Conservation (phyloP, 2,113 vertebrate species). For the Tapirus terrestris region DNA sequence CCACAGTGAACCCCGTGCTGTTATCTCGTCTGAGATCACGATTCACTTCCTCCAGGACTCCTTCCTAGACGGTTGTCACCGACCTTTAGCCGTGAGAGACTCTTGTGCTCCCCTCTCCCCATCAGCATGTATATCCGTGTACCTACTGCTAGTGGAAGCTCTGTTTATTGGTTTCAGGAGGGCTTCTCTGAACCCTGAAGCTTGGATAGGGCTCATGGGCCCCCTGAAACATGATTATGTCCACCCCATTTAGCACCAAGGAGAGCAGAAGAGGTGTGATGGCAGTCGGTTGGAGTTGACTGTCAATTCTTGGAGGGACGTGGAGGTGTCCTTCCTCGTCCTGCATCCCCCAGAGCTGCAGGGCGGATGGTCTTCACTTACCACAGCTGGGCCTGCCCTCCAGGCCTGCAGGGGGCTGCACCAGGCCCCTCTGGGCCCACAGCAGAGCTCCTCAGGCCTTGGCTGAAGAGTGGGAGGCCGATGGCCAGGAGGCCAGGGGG, state of each 20-base stretch:
- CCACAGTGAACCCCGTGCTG: not conserved
- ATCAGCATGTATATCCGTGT: accelerated
- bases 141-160: not conserved
- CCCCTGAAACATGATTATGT: not conserved
- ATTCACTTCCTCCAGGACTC: not conserved
- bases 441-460: not conserved
- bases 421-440: not conserved
- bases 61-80: not conserved
- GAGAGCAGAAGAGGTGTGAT: not conserved
- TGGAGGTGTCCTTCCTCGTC: not conserved
- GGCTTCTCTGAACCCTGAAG: not conserved
- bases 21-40: not conserved
- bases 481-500: not conserved
- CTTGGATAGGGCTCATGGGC: not conserved
- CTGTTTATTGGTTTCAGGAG: not conserved
- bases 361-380: not conserved
- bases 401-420: not conserved
- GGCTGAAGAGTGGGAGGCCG: not conserved
- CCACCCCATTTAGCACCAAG: not conserved
- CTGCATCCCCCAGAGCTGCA: not conserved
- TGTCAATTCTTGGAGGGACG: not conserved
- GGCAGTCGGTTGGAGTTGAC: not conserved
- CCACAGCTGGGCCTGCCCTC: not conserved
- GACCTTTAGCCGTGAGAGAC: not conserved
- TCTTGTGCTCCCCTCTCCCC: accelerated